Evolutionary conservation across 2,113 vertebrate species (phyloP).

Genomic region (Eidolon helvum): DNA sequence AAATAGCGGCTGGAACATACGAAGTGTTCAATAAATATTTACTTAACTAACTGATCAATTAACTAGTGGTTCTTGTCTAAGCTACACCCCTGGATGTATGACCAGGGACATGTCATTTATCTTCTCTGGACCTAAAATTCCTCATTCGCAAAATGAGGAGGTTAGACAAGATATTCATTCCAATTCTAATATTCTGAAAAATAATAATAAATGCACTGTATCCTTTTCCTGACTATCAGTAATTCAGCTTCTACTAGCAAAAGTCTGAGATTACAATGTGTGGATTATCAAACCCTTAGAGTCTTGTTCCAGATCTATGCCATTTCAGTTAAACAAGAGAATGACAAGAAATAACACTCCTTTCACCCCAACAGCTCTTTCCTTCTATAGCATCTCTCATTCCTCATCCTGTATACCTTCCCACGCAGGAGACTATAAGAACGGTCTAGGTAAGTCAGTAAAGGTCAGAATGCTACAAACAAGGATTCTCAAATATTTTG

Average conservation of each 20-base stretch:
- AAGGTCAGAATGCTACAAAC: neutral
- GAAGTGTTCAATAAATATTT: neutral
- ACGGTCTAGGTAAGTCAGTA: neutral
- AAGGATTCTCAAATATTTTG: neutral
- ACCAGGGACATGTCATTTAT: neutral
- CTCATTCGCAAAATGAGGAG: neutral
- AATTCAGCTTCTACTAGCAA: neutral
- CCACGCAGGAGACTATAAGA: neutral
- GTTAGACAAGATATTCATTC: slow-evolving; percentile 4
- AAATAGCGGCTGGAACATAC: neutral
- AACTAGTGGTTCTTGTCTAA: neutral
- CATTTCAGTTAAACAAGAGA: neutral
- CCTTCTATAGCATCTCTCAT: neutral
- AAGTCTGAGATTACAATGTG: neutral
- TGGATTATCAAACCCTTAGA: neutral
- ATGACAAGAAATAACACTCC: neutral
- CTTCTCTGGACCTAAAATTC: neutral
- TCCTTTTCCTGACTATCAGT: neutral
- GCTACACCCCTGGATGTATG: neutral
- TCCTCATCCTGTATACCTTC: too few relatives aligned
- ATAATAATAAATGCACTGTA: neutral
- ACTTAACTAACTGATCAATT: neutral
- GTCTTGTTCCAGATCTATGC: neutral
- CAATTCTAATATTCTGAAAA: neutral
- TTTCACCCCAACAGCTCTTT: neutral